Conservation (phyloP, 2,113 vertebrate genomes). For the Cairina moschata region DNA sequence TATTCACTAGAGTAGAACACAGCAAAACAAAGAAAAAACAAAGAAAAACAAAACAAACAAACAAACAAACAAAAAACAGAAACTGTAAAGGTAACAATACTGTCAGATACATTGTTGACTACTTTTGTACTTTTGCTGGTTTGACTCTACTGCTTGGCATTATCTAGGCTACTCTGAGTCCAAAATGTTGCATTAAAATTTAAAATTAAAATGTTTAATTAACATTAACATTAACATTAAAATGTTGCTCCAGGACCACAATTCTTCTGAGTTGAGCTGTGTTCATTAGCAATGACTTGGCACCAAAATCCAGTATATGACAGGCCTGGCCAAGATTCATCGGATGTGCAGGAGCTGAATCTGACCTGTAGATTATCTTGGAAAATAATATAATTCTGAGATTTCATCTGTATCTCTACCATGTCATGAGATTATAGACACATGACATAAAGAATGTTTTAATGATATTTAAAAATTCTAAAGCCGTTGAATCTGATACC, state of each 20-base stretch:
- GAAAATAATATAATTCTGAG: background rate
- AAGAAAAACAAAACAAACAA: too few species aligned
- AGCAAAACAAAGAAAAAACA: too few species aligned
- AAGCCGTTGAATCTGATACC: background rate
- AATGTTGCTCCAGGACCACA: background rate
- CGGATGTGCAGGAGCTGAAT: background rate
- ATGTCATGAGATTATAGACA: background rate
- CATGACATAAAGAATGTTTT: background rate
- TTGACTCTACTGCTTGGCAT: background rate
- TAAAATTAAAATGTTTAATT: too few species aligned
- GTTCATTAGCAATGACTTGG: background rate
- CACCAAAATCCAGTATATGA: background rate
- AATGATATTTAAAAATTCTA: background rate
- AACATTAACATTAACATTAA: too few species aligned
- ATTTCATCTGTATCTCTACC: background rate
- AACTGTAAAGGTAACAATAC: background rate
- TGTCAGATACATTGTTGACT: background rate
- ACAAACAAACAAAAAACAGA: background rate
- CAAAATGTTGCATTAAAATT: background rate
- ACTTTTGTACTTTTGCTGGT: background rate
- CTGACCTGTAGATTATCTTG: background rate
- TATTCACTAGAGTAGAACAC: background rate
- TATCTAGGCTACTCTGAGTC: background rate
- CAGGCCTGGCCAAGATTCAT: background rate
- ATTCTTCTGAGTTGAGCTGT: background rate